A percentile compares a stretch with the other conserved stretches of the same genome.
Conservation (phyloP, 64 coral and sea anemone genomes). For the Anthopleura sola region DNA sequence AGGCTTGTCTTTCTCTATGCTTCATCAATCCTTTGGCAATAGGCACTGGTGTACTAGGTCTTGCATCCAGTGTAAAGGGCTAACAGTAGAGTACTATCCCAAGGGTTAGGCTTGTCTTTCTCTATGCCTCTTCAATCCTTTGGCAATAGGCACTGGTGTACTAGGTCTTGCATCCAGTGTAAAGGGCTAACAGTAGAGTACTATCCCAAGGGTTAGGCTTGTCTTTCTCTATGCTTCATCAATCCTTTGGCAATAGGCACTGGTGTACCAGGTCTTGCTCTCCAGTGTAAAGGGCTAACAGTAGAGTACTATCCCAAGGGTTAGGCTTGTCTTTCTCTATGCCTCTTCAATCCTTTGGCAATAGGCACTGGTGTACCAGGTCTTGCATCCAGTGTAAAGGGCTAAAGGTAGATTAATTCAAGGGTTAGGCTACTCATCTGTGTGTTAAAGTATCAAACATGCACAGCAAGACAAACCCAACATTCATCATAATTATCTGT, state of each 20-base stretch:
- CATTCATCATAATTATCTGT: too few species aligned
- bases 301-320: neutral
- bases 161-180: too few species aligned
- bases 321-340: neutral
- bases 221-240: too few species aligned
- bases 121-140: too few species aligned
- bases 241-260: constrained; percentile 4
- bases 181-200: too few species aligned
- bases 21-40: neutral
- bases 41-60: neutral
- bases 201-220: too few species aligned
- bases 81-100: neutral
- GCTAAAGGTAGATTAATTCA: too few species aligned
- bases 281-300: neutral
- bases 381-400: neutral
- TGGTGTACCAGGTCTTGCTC: neutral
- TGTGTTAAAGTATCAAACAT: neutral
- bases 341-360: too few species aligned
- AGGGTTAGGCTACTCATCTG: neutral
- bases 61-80: constrained; percentile 2
- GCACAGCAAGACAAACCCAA: neutral
- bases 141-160: too few species aligned
- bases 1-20: too few species aligned
- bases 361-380: too few species aligned
- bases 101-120: neutral